phyloP scores from a whole-genome alignment of 2,888 invertebrate genomes.

The Stictocephala bisonia region DNA sequence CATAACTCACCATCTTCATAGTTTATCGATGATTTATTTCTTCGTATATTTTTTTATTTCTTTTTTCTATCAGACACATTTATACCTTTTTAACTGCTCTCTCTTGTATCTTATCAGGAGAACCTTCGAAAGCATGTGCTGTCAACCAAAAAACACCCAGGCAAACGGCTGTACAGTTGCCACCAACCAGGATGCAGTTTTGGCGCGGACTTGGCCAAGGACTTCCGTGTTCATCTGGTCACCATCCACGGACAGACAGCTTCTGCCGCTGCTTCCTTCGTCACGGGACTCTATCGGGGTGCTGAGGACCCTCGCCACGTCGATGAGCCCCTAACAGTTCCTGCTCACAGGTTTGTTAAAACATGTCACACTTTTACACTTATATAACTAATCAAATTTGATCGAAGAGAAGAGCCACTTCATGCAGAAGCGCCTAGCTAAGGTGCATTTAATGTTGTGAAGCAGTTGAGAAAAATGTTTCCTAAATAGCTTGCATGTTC shows the following conservation, averaged over 20 bases:
- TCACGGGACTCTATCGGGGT: slow-evolving; percentile 66
- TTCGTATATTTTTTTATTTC: too few species aligned
- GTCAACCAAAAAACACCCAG: slow-evolving; percentile 81
- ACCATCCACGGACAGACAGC: slow-evolving; percentile 68
- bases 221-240: slow-evolving; percentile 75
- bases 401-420: too few species aligned
- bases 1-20: too few species aligned
- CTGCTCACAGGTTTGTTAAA: too few species aligned
- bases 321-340: slow-evolving; percentile 21
- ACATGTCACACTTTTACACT: too few species aligned
- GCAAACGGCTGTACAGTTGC: slow-evolving; percentile 83
- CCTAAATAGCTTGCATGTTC: too few species aligned
- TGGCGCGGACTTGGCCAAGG: slow-evolving; percentile 74
- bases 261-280: slow-evolving; percentile 67
- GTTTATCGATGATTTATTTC: too few species aligned
- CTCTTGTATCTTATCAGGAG: slow-evolving; percentile 70
- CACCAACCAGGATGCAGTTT: slow-evolving; percentile 64
- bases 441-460: too few species aligned
- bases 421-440: too few species aligned
- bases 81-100: background rate
- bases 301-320: slow-evolving; percentile 60
- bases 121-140: slow-evolving; percentile 90
- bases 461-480: too few species aligned
- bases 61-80: background rate
- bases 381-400: too few species aligned